phyloP scores from a whole-genome alignment of 2,888 invertebrate species.

The Drosophila falleni region DNA sequence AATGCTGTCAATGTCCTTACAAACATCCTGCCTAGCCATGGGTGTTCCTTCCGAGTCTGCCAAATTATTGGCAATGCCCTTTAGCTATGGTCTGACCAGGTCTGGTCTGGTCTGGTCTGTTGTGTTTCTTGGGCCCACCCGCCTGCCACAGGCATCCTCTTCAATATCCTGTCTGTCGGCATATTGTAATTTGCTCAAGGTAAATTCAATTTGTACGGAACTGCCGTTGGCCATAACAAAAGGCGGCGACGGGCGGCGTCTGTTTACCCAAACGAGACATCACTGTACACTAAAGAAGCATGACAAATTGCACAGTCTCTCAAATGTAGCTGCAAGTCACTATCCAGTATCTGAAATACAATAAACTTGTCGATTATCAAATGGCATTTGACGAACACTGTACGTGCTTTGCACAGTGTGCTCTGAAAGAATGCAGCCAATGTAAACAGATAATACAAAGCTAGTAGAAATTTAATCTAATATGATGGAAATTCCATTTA shows the following conservation, averaged over 20 bases:
- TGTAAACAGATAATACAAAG: background rate
- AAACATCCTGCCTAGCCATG: slow-evolving; percentile 56
- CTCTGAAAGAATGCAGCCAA: slow-evolving; percentile 7
- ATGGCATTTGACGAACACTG: slow-evolving; percentile 25
- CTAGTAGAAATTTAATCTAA: slow-evolving; percentile 1
- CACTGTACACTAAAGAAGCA: slow-evolving; percentile 40
- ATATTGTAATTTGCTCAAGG: slow-evolving; percentile 48
- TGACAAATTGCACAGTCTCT: slow-evolving; percentile 32
- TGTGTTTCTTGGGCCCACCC: slow-evolving; percentile 30
- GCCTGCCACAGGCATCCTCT: slow-evolving; percentile 30
- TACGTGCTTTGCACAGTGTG: slow-evolving; percentile 32
- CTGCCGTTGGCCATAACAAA: slow-evolving; percentile 28
- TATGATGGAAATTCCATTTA: background rate
- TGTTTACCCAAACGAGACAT: slow-evolving; percentile 44
- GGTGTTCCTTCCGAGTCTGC: slow-evolving; percentile 31
- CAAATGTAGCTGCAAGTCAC: slow-evolving; percentile 25
- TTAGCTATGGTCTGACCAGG: slow-evolving; percentile 56
- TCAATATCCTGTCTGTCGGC: slow-evolving; percentile 27
- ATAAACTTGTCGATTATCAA: slow-evolving; percentile 15
- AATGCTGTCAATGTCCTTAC: slow-evolving; percentile 50
- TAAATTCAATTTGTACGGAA: slow-evolving; percentile 49
- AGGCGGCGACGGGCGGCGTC: slow-evolving; percentile 39
- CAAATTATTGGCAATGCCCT: slow-evolving; percentile 44
- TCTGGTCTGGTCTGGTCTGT: background rate
- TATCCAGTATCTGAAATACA: slow-evolving; percentile 4